Conservation (phyloP, 2,113 vertebrate genomes). For the Rallus limicola region DNA sequence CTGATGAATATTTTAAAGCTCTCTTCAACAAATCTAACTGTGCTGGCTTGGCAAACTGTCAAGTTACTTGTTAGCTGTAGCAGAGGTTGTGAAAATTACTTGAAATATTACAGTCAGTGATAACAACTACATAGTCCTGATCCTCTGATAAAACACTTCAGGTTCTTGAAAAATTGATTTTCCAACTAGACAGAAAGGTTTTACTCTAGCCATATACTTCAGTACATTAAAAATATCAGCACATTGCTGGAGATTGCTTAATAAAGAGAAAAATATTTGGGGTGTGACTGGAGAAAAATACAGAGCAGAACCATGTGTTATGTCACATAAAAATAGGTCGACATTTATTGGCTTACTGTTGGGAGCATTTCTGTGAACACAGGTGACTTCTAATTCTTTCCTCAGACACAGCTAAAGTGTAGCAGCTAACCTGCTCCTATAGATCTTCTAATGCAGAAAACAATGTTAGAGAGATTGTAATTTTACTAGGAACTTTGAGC, state of each 20-base stretch:
- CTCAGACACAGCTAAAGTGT: neutral
- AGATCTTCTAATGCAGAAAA: neutral
- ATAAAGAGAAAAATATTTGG: neutral
- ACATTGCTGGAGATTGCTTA: neutral
- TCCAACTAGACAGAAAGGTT: neutral
- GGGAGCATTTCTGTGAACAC: neutral
- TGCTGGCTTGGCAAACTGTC: slow-evolving; percentile 13
- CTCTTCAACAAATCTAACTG: neutral
- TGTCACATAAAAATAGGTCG: neutral
- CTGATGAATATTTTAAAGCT: slow-evolving; percentile 56
- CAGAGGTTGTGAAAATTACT: slow-evolving; percentile 9
- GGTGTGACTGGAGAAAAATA: neutral
- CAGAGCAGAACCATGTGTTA: neutral
- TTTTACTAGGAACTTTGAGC: neutral
- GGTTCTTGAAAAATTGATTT: slow-evolving; percentile 1
- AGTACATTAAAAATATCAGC: neutral
- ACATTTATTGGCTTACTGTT: neutral
- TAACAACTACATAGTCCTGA: neutral
- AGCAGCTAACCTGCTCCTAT: neutral
- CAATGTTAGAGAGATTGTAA: neutral
- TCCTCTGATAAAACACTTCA: neutral
- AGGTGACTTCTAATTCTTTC: neutral
- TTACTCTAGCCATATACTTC: neutral
- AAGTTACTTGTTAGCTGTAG: neutral
- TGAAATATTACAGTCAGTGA: slow-evolving; percentile 2